These are phyloP conservation scores for Glandiceps talaboti DNA, from an alignment of 53 echinoderm and acorn worm genomes.

Conservation along the genomic window DNA sequence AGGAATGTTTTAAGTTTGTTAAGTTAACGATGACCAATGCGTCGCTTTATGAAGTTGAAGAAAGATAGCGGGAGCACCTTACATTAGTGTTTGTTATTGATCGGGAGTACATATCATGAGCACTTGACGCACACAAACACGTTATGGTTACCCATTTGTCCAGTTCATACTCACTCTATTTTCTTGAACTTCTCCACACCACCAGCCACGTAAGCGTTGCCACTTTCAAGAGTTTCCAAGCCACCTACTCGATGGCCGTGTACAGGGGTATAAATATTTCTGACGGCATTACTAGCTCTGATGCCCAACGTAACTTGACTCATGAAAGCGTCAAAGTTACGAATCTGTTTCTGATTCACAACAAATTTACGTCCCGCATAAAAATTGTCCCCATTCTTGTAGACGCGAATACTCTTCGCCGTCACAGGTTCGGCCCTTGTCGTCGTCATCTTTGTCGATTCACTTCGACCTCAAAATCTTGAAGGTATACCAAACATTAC, in stretches of 20 bases:
- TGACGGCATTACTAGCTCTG: constrained; percentile 47
- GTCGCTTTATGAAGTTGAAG: no score
- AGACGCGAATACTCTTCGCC: constrained; percentile 67
- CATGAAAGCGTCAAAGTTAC: constrained; percentile 76
- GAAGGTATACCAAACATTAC: neutral
- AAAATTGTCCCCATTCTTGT: constrained; percentile 78
- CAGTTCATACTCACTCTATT: constrained; percentile 57
- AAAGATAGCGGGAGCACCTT: no score
- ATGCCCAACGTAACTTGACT: constrained; percentile 60
- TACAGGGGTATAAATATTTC: constrained; percentile 64
- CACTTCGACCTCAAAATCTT: neutral
- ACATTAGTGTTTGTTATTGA: no score
- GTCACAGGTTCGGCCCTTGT: constrained; percentile 10
- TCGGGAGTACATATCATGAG: neutral
- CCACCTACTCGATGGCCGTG: constrained; percentile 57
- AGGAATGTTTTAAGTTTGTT: no score
- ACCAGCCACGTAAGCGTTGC: constrained; percentile 77
- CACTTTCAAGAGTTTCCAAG: constrained; percentile 48
- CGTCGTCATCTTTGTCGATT: constrained; percentile 20
- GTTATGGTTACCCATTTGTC: neutral
- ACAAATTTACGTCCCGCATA: constrained; percentile 63
- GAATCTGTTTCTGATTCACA: constrained; percentile 56
- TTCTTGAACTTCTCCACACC: constrained; percentile 64
- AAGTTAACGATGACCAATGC: no score
- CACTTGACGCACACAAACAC: neutral